These are phyloP conservation scores for Drosophila athabasca DNA, from an alignment of 1,140 invertebrate species.

Conservation along the genomic window DNA sequence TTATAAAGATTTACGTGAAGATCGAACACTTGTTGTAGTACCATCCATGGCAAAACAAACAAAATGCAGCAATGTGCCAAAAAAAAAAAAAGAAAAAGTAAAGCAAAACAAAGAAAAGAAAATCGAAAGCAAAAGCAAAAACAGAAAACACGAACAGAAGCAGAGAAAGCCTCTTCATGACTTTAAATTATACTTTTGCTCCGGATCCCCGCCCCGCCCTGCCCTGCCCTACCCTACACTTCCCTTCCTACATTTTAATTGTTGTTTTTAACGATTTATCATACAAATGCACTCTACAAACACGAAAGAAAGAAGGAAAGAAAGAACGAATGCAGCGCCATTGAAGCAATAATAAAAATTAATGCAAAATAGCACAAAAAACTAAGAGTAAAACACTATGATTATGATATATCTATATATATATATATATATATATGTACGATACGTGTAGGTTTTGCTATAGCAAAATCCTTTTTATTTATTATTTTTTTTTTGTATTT, in stretches of 20 bases:
- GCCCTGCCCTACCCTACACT: neutral
- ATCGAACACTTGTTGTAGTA: constrained; percentile 42
- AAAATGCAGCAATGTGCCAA: constrained; percentile 73
- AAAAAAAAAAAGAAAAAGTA: constrained; percentile 20
- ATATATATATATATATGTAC: constrained; percentile 9
- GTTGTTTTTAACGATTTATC: constrained; percentile 8
- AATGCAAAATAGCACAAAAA: constrained; percentile 59
- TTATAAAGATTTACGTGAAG: constrained; percentile 57
- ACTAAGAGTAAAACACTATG: constrained; percentile 21
- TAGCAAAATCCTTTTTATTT: too few relatives aligned
- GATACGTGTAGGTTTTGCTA: too few relatives aligned
- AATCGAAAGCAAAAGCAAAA: constrained; percentile 2
- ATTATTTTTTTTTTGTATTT: too few relatives aligned
- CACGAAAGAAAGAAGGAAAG: constrained; percentile 16
- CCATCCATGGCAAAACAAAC: constrained; percentile 30
- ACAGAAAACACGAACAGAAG: constrained; percentile 13
- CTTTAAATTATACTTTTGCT: constrained; percentile 25
- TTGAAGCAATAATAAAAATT: constrained; percentile 56
- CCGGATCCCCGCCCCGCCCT: neutral
- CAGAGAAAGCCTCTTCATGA: constrained; percentile 10
- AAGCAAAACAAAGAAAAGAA: neutral
- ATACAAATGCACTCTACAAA: constrained; percentile 5
- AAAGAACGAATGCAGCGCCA: constrained; percentile 32
- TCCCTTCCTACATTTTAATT: constrained; percentile 8
- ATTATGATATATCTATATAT: constrained; percentile 22